Evolutionary conservation across 2,113 vertebrate genomes (phyloP).

Genomic region (Urocitellus parryii): DNA sequence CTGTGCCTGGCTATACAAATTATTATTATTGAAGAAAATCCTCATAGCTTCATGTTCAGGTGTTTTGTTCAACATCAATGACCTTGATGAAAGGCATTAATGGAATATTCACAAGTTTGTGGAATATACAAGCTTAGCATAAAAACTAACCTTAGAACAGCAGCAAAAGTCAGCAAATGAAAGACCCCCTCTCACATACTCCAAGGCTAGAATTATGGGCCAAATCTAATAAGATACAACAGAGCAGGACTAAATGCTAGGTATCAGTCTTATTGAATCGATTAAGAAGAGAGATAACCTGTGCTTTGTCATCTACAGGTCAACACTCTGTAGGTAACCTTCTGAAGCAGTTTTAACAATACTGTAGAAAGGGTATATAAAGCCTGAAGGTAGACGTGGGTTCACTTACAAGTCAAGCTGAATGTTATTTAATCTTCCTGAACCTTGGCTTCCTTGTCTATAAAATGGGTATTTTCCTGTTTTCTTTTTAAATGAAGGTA

Average conservation of each 20-base stretch:
- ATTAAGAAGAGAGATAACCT: neutral
- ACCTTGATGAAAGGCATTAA: neutral
- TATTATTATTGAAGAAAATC: neutral
- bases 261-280: neutral
- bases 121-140: neutral
- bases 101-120: neutral
- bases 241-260: neutral
- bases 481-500: neutral
- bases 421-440: neutral
- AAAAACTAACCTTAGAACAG: neutral
- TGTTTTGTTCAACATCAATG: neutral
- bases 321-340: neutral
- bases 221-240: neutral
- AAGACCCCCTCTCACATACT: neutral
- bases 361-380: neutral
- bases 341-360: neutral
- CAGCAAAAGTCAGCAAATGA: neutral
- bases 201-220: neutral
- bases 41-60: neutral
- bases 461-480: neutral
- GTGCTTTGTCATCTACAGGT: neutral
- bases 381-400: neutral
- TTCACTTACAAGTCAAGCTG: neutral
- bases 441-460: neutral
- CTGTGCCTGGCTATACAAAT: too few species aligned